Conservation (phyloP, 2,113 vertebrate species). For the Varanus salvator region DNA sequence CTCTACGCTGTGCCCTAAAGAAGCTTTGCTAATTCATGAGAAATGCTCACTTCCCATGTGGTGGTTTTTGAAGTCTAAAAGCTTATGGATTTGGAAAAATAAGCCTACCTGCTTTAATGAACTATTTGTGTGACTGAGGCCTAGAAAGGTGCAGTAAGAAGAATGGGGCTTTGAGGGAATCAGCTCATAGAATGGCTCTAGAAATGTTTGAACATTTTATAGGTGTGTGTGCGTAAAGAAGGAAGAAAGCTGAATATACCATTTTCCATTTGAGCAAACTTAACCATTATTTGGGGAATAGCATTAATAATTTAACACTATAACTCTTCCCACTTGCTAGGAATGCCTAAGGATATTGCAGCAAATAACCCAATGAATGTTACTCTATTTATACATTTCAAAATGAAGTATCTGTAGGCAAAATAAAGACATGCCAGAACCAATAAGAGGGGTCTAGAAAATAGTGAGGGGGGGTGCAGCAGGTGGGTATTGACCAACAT, state of each 20-base stretch:
- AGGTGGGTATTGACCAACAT: neutral
- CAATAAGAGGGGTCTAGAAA: neutral
- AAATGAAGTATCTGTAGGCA: slow-evolving; percentile 24
- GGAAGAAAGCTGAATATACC: neutral
- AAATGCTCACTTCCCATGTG: neutral
- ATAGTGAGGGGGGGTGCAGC: neutral
- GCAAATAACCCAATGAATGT: neutral
- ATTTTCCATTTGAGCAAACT: slow-evolving; percentile 36
- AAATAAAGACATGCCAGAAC: slow-evolving; percentile 22
- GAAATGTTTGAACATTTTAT: neutral
- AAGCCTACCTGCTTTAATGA: neutral
- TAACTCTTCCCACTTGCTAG: slow-evolving; percentile 39
- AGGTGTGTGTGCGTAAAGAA: neutral
- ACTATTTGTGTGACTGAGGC: slow-evolving; percentile 30
- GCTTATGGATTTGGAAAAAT: slow-evolving; percentile 12
- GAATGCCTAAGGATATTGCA: slow-evolving; percentile 34
- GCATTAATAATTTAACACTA: slow-evolving; percentile 47
- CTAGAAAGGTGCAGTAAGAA: neutral
- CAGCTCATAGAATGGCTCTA: slow-evolving; percentile 14
- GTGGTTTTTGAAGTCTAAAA: slow-evolving; percentile 7
- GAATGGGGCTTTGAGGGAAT: slow-evolving; percentile 20
- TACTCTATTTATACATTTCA: slow-evolving; percentile 31
- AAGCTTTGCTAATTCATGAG: slow-evolving; percentile 12
- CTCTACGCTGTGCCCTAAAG: slow-evolving; percentile 7
- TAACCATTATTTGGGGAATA: slow-evolving; percentile 44